These are phyloP conservation scores for Yponomeuta evonymella DNA, from an alignment of 2,888 invertebrate species.

Conservation along the genomic window DNA sequence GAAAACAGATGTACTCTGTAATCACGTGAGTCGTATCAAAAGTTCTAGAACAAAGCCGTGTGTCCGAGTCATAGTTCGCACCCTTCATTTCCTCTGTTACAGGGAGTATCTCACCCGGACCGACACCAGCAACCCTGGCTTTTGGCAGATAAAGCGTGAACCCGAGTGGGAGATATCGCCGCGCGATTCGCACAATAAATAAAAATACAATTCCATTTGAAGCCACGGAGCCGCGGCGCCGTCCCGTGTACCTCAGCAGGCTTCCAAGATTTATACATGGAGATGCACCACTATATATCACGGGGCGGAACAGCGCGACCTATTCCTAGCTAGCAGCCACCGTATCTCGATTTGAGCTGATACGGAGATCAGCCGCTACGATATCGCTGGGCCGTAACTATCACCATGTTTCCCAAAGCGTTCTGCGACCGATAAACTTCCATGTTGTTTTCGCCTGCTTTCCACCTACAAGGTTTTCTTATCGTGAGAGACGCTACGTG, in stretches of 20 bases:
- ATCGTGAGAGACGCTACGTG: conserved; percentile 10
- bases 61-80: neutral
- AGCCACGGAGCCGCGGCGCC: conserved; percentile 61
- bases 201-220: conserved; percentile 76
- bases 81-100: neutral
- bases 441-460: conserved; percentile 2
- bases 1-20: too few species aligned
- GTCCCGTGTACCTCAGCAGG: conserved; percentile 76
- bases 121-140: conserved; percentile 40
- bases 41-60: neutral
- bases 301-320: conserved; percentile 64
- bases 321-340: conserved; percentile 70
- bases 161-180: conserved; percentile 69
- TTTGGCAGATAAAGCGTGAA: conserved; percentile 72
- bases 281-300: conserved; percentile 75
- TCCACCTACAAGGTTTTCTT: neutral
- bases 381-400: conserved; percentile 49
- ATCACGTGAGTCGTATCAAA: too few species aligned
- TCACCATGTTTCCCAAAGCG: conserved; percentile 39
- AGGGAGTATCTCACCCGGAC: neutral
- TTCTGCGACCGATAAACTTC: conserved; percentile 4
- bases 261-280: conserved; percentile 73
- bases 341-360: conserved; percentile 59
- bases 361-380: conserved; percentile 60
- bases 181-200: conserved; percentile 73